Evolutionary conservation across 1,140 invertebrate species (phyloP).

Genomic region (Onthophagus taurus): DNA sequence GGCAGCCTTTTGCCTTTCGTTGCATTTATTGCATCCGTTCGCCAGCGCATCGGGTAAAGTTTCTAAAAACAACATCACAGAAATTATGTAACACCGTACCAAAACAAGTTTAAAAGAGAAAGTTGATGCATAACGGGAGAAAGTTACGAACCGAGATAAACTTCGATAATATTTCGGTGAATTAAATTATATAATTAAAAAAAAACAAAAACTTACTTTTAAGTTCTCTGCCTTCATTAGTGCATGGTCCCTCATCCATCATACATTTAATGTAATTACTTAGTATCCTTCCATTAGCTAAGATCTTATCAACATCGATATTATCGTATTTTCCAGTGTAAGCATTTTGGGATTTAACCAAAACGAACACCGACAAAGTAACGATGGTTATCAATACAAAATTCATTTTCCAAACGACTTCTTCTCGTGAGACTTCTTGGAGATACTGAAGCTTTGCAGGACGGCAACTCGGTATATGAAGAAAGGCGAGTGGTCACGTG

Average conservation of each 20-base stretch:
- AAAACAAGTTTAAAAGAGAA: too few species aligned
- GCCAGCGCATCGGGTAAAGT: slow-evolving; percentile 40
- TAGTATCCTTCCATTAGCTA: slow-evolving; percentile 51
- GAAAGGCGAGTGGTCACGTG: not conserved
- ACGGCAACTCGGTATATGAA: not conserved
- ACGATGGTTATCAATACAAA: too few species aligned
- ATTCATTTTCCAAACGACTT: not conserved
- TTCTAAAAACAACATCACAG: slow-evolving; percentile 30
- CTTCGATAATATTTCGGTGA: too few species aligned
- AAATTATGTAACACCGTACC: too few species aligned
- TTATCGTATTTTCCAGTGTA: slow-evolving; percentile 51
- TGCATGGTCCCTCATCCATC: slow-evolving; percentile 57
- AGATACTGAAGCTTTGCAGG: not conserved
- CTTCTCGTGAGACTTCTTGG: not conserved
- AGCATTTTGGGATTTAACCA: slow-evolving; percentile 22
- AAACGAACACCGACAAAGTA: not conserved
- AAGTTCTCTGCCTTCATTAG: slow-evolving; percentile 53
- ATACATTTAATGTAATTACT: slow-evolving; percentile 55
- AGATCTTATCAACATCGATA: slow-evolving; percentile 51
- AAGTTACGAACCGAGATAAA: too few species aligned
- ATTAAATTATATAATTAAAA: too few species aligned
- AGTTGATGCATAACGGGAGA: too few species aligned
- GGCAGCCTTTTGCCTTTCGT: slow-evolving; percentile 37
- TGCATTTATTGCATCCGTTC: slow-evolving; percentile 41
- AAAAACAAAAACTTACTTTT: slow-evolving; percentile 47